A percentile compares a stretch with the other conserved stretches of the same genome.
Evolutionary conservation across 2,113 vertebrate species (phyloP).

Genomic region (Loxodonta africana): DNA sequence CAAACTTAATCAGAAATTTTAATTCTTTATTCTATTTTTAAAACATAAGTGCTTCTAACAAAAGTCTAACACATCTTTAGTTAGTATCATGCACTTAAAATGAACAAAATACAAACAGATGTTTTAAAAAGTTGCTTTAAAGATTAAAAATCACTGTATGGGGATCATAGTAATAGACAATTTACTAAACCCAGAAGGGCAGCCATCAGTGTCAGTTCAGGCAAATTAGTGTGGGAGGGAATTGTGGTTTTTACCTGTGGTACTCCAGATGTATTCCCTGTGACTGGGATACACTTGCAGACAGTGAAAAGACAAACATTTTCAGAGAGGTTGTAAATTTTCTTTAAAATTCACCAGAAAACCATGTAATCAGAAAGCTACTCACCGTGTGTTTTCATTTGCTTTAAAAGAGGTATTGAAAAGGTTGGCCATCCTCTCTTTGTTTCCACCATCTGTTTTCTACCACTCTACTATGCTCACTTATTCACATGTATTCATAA

Average conservation of each 20-base stretch:
- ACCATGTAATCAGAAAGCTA: conserved; percentile 19
- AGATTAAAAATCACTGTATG: neutral
- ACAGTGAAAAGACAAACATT: conserved; percentile 15
- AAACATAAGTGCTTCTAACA: conserved; percentile 37
- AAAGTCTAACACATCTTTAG: neutral
- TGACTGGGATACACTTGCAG: neutral
- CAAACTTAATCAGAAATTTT: conserved; percentile 60
- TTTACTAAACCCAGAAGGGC: conserved; percentile 13
- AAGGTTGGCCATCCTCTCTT: neutral
- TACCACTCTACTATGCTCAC: neutral
- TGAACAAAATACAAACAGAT: conserved; percentile 27
- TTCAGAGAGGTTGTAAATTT: conserved; percentile 6
- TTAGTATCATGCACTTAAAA: conserved; percentile 60
- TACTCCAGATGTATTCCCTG: neutral
- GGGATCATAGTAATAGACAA: neutral
- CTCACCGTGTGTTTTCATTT: conserved; percentile 54
- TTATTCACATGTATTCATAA: neutral
- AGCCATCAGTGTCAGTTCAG: conserved; percentile 37
- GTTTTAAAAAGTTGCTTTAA: conserved; percentile 59
- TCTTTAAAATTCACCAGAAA: conserved; percentile 42
- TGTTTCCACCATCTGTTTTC: neutral
- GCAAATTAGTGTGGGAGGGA: neutral
- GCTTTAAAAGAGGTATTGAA: neutral
- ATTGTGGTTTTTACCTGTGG: neutral
- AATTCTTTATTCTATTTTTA: conserved; percentile 75